Evolutionary conservation across 2,113 vertebrate species (phyloP).

Genomic region (Drymodes brunneopygia): DNA sequence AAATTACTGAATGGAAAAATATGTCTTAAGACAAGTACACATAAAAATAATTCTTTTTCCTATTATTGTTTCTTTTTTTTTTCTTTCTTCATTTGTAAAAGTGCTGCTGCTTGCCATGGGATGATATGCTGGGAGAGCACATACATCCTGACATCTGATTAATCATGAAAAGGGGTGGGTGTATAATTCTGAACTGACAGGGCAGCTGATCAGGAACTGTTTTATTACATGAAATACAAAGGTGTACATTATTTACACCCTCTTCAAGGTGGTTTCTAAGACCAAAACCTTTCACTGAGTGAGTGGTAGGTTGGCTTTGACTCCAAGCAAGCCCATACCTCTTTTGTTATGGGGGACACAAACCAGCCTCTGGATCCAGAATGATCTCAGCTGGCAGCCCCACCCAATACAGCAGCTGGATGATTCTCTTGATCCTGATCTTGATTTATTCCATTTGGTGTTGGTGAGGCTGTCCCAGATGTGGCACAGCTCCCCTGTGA

Average conservation of each 20-base stretch:
- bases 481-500: background rate
- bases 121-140: slow-evolving; percentile 61
- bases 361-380: background rate
- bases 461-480: background rate
- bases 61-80: slow-evolving; percentile 57
- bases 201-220: slow-evolving; percentile 63
- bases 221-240: slow-evolving; percentile 65
- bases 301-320: background rate
- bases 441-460: background rate
- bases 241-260: slow-evolving; percentile 42
- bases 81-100: slow-evolving; percentile 51
- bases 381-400: slow-evolving; percentile 20
- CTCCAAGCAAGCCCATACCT: background rate
- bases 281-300: background rate
- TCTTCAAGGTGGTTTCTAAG: background rate
- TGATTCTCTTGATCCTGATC: background rate
- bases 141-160: slow-evolving; percentile 70
- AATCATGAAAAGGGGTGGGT: slow-evolving; percentile 64
- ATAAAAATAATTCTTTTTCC: slow-evolving; percentile 72
- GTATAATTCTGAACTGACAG: slow-evolving; percentile 68
- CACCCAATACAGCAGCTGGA: background rate
- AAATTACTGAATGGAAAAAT: slow-evolving; percentile 77
- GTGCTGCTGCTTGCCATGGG: slow-evolving; percentile 53
- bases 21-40: slow-evolving; percentile 70
- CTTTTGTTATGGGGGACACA: background rate